phyloP scores from a whole-genome alignment of 2,888 invertebrate genomes.

The Cephalotes varians region DNA sequence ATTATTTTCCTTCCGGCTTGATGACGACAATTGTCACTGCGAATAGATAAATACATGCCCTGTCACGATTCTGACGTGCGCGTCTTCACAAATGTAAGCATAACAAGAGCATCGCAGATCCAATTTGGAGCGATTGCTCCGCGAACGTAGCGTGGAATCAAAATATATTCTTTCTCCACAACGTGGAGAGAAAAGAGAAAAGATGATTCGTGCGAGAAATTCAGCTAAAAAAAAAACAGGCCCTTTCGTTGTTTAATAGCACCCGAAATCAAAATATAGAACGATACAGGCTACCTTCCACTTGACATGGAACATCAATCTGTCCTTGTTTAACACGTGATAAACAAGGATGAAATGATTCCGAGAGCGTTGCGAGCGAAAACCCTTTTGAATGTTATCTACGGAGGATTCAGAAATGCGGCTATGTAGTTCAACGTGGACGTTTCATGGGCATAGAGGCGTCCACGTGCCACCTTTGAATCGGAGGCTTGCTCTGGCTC shows the following conservation, averaged over 20 bases:
- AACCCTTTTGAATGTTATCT: background rate
- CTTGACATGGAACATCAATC: too few species aligned
- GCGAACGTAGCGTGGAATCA: background rate
- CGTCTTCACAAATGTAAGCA: background rate
- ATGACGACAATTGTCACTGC: background rate
- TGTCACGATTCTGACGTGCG: background rate
- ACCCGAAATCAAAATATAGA: too few species aligned
- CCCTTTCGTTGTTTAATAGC: too few species aligned
- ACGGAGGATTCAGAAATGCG: background rate
- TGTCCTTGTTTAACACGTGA: too few species aligned
- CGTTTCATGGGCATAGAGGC: background rate
- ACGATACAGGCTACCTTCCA: too few species aligned
- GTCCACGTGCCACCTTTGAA: background rate
- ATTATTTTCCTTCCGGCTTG: background rate
- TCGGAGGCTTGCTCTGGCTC: too few species aligned
- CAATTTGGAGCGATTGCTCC: background rate
- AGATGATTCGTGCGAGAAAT: too few species aligned
- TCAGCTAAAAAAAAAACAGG: too few species aligned
- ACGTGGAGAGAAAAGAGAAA: too few species aligned
- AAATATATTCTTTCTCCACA: too few species aligned
- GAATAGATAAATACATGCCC: background rate
- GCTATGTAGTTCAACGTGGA: background rate
- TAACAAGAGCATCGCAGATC: background rate
- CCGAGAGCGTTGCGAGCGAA: too few species aligned
- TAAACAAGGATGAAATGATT: too few species aligned